Evolutionary conservation across 2,797 vertebrate species (phyloP).

Genomic region (Rhinogobio ventralis): DNA sequence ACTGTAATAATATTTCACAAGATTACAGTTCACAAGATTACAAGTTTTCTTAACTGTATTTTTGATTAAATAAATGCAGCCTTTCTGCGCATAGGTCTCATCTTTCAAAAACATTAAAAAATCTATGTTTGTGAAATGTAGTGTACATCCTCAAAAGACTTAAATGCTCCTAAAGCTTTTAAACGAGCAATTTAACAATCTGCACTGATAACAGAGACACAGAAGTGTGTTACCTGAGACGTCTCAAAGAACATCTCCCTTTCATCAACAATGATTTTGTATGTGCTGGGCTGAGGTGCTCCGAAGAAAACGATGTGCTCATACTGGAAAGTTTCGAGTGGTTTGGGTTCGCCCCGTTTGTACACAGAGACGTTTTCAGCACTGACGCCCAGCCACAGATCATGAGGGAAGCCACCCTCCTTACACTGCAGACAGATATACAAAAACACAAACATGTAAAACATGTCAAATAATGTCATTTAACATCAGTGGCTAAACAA

Average conservation of each 20-base stretch:
- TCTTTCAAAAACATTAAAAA: too few species aligned
- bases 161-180: not conserved
- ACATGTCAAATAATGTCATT: not conserved
- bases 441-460: not conserved
- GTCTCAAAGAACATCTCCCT: constrained; percentile 97
- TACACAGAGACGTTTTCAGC: constrained; percentile 92
- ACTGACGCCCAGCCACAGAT: constrained; percentile 92
- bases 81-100: not conserved
- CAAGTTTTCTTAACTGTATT: too few species aligned
- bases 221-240: constrained; percentile 76
- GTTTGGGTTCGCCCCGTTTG: constrained; percentile 90
- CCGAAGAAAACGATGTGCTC: constrained; percentile 95
- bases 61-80: too few species aligned
- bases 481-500: not conserved
- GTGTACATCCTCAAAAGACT: not conserved
- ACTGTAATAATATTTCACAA: too few species aligned
- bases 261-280: constrained; percentile 93
- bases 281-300: constrained; percentile 90
- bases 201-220: not conserved
- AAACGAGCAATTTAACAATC: not conserved
- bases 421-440: constrained; percentile 81
- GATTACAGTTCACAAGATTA: too few species aligned
- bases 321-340: constrained; percentile 92
- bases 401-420: constrained; percentile 93
- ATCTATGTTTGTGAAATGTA: not conserved